Evolutionary conservation across 2,797 vertebrate species (phyloP).

Genomic region (Melanotaenia boesemani): DNA sequence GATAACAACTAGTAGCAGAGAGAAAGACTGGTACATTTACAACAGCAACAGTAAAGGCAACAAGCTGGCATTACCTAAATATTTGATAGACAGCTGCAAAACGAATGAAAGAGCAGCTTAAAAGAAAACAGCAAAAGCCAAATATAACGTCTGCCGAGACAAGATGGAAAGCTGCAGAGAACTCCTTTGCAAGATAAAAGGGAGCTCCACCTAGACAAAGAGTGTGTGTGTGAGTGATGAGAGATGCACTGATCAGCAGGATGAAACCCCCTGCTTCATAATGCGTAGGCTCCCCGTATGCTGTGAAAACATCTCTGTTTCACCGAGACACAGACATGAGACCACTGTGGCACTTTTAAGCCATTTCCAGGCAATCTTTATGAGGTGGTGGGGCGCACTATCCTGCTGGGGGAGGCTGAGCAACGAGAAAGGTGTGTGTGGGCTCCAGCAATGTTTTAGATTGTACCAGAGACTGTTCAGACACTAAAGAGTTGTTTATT

Average conservation of each 20-base stretch:
- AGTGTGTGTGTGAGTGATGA: background rate
- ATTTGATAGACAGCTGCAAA: slow-evolving; percentile 28
- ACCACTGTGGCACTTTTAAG: background rate
- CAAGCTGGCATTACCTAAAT: slow-evolving; percentile 10
- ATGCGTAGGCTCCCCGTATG: background rate
- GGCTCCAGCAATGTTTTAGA: background rate
- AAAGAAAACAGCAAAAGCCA: slow-evolving; percentile 24
- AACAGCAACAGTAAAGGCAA: slow-evolving; percentile 10
- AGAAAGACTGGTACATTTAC: slow-evolving; percentile 10
- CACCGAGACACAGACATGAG: background rate
- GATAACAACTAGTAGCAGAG: background rate
- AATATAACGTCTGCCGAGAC: slow-evolving; percentile 1
- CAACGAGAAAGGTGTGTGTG: background rate
- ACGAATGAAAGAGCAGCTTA: slow-evolving; percentile 15
- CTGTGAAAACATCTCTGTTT: background rate
- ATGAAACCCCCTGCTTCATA: background rate
- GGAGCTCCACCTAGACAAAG: background rate
- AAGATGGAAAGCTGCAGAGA: slow-evolving; percentile 8
- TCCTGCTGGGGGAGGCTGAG: background rate
- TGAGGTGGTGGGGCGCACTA: background rate
- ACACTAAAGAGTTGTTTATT: background rate
- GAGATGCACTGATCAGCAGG: background rate
- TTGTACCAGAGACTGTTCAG: background rate
- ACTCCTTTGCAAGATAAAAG: background rate
- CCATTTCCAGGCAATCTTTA: background rate